phyloP scores from a whole-genome alignment of 2,888 invertebrate genomes.

The Eremobia ochroleuca region DNA sequence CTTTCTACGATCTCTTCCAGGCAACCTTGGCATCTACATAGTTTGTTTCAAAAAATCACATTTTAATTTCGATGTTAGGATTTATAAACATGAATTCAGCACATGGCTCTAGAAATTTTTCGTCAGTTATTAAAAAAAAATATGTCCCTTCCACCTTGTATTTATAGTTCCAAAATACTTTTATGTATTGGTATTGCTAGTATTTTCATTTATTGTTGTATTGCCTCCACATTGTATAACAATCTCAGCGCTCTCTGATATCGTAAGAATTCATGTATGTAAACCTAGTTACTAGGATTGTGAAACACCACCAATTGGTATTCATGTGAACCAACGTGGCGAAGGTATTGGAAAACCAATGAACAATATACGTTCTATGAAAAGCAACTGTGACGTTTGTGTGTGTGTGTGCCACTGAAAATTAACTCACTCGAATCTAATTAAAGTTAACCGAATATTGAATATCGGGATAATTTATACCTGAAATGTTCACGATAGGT shows the following conservation, averaged over 20 bases:
- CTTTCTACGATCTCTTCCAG: too few species aligned
- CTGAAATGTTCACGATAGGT: neutral
- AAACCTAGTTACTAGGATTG: constrained; percentile 19
- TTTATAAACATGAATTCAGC: neutral
- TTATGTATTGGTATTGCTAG: too few species aligned
- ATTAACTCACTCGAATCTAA: neutral
- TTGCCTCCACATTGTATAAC: neutral
- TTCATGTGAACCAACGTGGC: constrained; percentile 4
- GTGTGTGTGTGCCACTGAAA: neutral
- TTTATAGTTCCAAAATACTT: too few species aligned
- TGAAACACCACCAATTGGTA: constrained; percentile 22
- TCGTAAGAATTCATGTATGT: constrained; percentile 7
- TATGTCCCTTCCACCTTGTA: too few species aligned
- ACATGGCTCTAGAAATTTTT: neutral
- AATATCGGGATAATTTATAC: neutral
- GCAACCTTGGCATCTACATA: too few species aligned
- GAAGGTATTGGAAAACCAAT: neutral
- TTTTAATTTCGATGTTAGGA: neutral
- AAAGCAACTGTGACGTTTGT: neutral
- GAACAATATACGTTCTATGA: neutral
- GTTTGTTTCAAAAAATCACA: neutral
- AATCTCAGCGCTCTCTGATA: constrained; percentile 4
- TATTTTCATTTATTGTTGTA: neutral
- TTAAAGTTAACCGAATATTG: neutral
- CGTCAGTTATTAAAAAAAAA: too few species aligned